Percentiles rank a stretch among this genome's conserved stretches.
Evolutionary conservation across 2,888 invertebrate species (phyloP).

Genomic region (Synanthedon myopaeformis): DNA sequence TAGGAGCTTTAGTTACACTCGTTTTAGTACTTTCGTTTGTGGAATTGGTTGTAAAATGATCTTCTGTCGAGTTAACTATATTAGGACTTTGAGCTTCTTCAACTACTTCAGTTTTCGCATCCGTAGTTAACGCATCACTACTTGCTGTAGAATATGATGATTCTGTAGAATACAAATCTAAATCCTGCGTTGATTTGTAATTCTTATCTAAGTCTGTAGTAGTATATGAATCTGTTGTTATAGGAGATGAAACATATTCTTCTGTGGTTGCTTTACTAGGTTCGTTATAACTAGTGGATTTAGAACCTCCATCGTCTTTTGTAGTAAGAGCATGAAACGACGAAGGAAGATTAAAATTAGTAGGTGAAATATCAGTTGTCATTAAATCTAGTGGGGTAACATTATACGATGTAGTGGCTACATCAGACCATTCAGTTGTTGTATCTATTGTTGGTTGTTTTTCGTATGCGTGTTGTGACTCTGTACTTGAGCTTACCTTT

Average conservation of each 20-base stretch:
- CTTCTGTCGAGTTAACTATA: too few relatives aligned
- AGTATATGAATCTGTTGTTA: too few relatives aligned
- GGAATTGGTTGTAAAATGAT: too few relatives aligned
- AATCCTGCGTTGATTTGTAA: constrained; percentile 4
- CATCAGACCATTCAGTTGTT: constrained; percentile 1
- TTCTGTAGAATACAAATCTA: neutral
- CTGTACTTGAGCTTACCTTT: neutral
- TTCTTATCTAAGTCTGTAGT: constrained; percentile 1
- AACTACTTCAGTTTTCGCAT: neutral
- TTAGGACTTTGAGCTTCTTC: too few relatives aligned
- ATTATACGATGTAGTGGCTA: neutral
- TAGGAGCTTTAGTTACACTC: too few relatives aligned
- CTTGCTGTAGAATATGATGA: constrained; percentile 2
- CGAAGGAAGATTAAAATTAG: neutral
- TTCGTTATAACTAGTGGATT: too few relatives aligned
- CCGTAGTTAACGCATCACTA: neutral
- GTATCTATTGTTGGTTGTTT: constrained; percentile 1
- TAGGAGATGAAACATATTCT: too few relatives aligned
- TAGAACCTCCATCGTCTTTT: too few relatives aligned
- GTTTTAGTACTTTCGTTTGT: too few relatives aligned
- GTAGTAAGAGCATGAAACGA: too few relatives aligned
- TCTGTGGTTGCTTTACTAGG: too few relatives aligned
- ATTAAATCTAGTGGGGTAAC: neutral
- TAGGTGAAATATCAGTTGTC: neutral
- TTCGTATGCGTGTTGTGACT: neutral